Evolutionary conservation across 2,888 invertebrate genomes (phyloP).

Genomic region (Drosophila monieri): DNA sequence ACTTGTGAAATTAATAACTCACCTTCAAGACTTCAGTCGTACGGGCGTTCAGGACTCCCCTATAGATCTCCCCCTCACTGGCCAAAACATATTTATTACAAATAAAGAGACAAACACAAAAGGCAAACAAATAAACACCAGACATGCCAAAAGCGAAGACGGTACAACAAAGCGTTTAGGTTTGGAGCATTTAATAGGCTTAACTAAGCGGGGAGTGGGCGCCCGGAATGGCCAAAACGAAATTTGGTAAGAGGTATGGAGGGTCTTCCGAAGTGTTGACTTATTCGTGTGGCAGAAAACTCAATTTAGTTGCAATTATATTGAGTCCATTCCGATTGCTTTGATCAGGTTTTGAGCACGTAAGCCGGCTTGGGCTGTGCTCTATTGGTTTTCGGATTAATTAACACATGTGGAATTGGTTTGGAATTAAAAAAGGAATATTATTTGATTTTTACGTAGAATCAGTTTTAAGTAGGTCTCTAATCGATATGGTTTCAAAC

Average conservation of each 20-base stretch:
- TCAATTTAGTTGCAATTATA: conserved; percentile 39
- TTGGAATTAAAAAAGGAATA: not conserved
- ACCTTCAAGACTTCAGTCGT: conserved; percentile 22
- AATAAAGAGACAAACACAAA: conserved; percentile 77
- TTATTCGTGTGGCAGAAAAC: conserved; percentile 57
- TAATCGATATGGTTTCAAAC: not conserved
- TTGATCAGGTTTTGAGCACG: conserved; percentile 34
- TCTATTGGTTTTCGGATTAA: conserved; percentile 9
- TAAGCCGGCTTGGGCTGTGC: conserved; percentile 25
- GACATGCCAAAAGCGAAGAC: conserved; percentile 45
- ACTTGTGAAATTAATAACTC: conserved; percentile 74
- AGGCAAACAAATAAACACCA: conserved; percentile 69
- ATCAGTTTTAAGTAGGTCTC: not conserved
- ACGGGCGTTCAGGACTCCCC: not conserved
- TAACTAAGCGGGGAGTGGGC: conserved; percentile 52
- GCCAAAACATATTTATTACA: conserved; percentile 73
- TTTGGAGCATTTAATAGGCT: conserved; percentile 72
- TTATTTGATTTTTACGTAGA: conserved; percentile 1
- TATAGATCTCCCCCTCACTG: not conserved
- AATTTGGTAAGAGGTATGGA: too few relatives aligned
- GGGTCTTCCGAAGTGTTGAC: conserved; percentile 61
- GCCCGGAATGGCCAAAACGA: too few relatives aligned
- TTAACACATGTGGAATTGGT: conserved; percentile 22
- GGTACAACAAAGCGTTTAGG: conserved; percentile 72
- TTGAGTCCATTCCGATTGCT: conserved; percentile 27